phyloP scores from a whole-genome alignment of 2,797 vertebrate genomes.

The Etheostoma perlongum region DNA sequence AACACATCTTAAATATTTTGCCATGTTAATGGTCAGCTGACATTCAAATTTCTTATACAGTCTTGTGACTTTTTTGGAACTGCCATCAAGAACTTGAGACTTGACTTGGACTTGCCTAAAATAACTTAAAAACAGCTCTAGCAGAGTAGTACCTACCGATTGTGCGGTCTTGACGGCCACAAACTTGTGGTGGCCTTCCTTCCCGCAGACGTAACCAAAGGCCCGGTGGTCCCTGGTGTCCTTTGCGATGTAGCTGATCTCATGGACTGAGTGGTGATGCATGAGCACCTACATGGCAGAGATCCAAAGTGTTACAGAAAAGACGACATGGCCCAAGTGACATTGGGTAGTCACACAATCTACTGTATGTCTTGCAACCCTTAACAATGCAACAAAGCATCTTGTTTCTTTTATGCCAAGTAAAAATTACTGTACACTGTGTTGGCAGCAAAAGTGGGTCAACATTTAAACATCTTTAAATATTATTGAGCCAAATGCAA shows the following conservation, averaged over 20 bases:
- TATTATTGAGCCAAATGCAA: constrained; percentile 50
- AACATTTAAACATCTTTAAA: constrained; percentile 66
- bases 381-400: constrained; percentile 10
- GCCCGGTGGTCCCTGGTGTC: constrained; percentile 98
- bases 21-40: neutral
- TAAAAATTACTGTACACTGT: constrained; percentile 12
- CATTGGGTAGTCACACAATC: neutral
- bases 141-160: constrained; percentile 87
- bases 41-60: neutral
- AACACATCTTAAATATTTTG: neutral
- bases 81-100: neutral
- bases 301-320: neutral
- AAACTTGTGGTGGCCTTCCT: constrained; percentile 97
- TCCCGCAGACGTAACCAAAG: constrained; percentile 97
- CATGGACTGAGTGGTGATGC: constrained; percentile 97
- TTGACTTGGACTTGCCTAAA: neutral
- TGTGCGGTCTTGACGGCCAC: constrained; percentile 98
- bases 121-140: neutral
- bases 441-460: constrained; percentile 66
- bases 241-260: constrained; percentile 99
- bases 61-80: neutral
- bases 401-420: constrained; percentile 22
- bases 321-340: neutral
- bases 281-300: constrained; percentile 88
- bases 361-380: neutral